A percentile compares a stretch with the other conserved stretches of the same genome.
Evolutionary conservation across 2,888 invertebrate genomes (phyloP).

Genomic region (Nephrocerus scutellatus): DNA sequence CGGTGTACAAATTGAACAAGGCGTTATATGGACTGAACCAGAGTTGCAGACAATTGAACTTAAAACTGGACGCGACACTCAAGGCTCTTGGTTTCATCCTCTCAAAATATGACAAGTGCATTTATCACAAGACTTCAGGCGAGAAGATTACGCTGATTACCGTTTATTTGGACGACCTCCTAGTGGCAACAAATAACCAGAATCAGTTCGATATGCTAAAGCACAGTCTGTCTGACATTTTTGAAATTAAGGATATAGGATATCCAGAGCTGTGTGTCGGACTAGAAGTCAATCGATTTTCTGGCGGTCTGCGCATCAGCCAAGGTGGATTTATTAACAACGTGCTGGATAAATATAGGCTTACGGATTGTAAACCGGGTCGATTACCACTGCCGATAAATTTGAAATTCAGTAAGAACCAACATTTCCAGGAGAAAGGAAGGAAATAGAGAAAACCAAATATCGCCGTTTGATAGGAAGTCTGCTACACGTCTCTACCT

Average conservation of each 20-base stretch:
- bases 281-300: too few relatives aligned
- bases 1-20: too few relatives aligned
- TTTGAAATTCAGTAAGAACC: constrained; percentile 2
- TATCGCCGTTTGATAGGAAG: too few relatives aligned
- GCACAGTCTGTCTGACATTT: too few relatives aligned
- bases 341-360: too few relatives aligned
- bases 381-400: not conserved
- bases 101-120: constrained; percentile 7
- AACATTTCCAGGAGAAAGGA: not conserved
- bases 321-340: too few relatives aligned
- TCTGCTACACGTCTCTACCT: constrained; percentile 4
- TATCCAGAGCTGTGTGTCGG: too few relatives aligned
- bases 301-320: not conserved
- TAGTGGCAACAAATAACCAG: not conserved
- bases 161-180: not conserved
- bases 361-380: not conserved
- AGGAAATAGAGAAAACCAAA: not conserved
- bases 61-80: too few relatives aligned
- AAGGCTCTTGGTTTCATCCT: too few relatives aligned
- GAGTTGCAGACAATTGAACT: not conserved
- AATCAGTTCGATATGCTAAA: too few relatives aligned
- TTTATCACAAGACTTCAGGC: too few relatives aligned
- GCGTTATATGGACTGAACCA: constrained; percentile 5
- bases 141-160: not conserved
- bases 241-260: too few relatives aligned